Evolutionary conservation across 2,888 invertebrate species (phyloP), one percentile per base, ranked within the genome.

Genomic region (Neoascia interrupta): DNA sequence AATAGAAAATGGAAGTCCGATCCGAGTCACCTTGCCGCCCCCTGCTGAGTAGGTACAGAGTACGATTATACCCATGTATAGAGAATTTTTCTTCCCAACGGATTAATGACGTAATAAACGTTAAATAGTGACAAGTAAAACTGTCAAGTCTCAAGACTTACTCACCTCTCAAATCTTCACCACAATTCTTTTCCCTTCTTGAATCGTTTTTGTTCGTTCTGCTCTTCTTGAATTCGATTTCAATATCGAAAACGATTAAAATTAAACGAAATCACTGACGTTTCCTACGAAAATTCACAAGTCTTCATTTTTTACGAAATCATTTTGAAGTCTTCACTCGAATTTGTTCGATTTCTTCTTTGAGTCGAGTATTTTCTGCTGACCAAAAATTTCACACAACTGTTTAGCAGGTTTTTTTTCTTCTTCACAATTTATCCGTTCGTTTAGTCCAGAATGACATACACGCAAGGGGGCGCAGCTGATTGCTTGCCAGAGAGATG

Each of bases 251-350:
- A 6, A 31, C 10, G 8, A 47, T 34, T 6, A 43, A 16, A 31
- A 19, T 15, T 21, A 31, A 28, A 36, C 45, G 10, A 36, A 58
- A 70, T 76, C 70, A 76, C 70, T 45, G 56, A 53, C 26, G 39
- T 60, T 69, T 28, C 47, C 23, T 18, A 31, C 23, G 41, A 47
- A 16, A 34, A 45, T 58, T 43, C 58, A 63, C 36, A 2, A 56
- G 53, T 66, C 49, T 70, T 43, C 64, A 70, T 76, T 60, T 69
- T 75, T 31, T 45, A 34, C 39, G 23, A 56, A 47, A 68, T 58
- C 63, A 58, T 54, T 68, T 58, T 34, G 16, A n/a, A n/a, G 18
- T 26, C 5, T 11, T 26, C 15, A 26, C 19, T 28, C 23, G n/a
- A 6, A 16, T 28, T 58, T 15, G 10, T n/a, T n/a, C n/a, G n/a